Percentiles rank a stretch among this genome's conserved stretches.
phyloP scores from a whole-genome alignment of 1,140 invertebrate genomes.

The Eufriesea mexicana region DNA sequence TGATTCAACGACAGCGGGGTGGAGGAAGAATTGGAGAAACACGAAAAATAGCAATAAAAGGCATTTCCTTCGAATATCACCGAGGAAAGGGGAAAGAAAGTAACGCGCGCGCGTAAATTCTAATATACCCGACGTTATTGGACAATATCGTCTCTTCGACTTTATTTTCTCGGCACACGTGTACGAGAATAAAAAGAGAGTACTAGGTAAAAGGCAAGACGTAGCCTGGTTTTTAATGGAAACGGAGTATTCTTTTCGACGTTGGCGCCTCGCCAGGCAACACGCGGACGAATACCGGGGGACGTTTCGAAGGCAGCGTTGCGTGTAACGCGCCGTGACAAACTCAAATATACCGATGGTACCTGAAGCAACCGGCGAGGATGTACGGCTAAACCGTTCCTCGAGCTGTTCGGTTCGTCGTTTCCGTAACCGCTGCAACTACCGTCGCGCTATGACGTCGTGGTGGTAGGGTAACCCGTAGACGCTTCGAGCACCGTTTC shows the following conservation, averaged over 20 bases:
- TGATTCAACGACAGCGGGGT: too few relatives aligned
- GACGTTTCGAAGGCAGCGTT: conserved; percentile 41
- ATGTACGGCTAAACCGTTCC: conserved; percentile 50
- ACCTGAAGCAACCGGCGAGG: background rate
- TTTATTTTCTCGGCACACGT: conserved; percentile 21
- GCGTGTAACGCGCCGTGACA: conserved; percentile 68
- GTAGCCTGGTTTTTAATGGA: conserved; percentile 70
- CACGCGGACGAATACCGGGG: conserved; percentile 24
- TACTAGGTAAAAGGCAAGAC: conserved; percentile 59
- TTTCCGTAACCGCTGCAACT: conserved; percentile 56
- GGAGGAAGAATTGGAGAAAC: too few relatives aligned
- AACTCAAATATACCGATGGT: conserved; percentile 69
- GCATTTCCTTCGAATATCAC: background rate
- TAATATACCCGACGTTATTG: background rate
- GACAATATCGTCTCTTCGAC: background rate
- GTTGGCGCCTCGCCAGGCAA: conserved; percentile 66
- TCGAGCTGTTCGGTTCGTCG: conserved; percentile 45
- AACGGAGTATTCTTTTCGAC: conserved; percentile 66
- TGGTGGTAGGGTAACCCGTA: conserved; percentile 25
- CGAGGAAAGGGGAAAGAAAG: background rate
- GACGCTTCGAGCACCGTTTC: conserved; percentile 44
- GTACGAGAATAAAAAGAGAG: conserved; percentile 28
- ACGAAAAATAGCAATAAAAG: background rate
- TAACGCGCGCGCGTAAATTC: background rate
- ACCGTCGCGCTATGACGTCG: conserved; percentile 36